Base-by-base conservation (phyloP, 1,140 invertebrate genomes). In the Heterodera carotae region DNA sequence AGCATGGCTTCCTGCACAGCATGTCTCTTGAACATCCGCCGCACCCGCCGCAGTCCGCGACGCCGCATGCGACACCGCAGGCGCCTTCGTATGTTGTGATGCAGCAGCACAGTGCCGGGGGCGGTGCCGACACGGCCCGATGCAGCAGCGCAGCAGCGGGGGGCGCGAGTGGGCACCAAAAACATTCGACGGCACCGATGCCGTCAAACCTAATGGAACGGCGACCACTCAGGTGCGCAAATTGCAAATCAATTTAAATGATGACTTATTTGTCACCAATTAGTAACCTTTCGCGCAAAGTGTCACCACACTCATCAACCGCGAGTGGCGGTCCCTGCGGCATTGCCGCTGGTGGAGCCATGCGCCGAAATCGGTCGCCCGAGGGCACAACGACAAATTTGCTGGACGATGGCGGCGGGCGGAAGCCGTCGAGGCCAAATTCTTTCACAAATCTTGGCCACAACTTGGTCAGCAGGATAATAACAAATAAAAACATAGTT, bases 361-460 rank as follows among this genome's bases (percentile, higher is more conserved):
- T 22, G 67, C 43, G 73, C 25, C 66, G 36, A n/a, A 73, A 31
- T 31, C 66, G 68, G 22, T 73, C 79, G 18, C 69, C 79, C 27
- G 76, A 67, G 43, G 43, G 69, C 27, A n/a, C 75, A 29, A 56
- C 67, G 66, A 59, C 36, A 31, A n/a, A 79, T 70, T 34, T 80
- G 83, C 60, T 86, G 84, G 22, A 78, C 85, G 22, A 84, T 56
- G n/a, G 64, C 27, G 10, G 78, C 79, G 27, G 73, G 74, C 64
- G 76, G 71, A 76, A 75, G 43, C 81, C 84, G 22, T 78, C 83
- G 18, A 64, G 84, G 43, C 85, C 85, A 8, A 86, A 87, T 72
- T 83, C 82, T 3, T 86, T 86, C 76, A 87, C 84, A 0, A 86
- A 86, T 78, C 80, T 86, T 31, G 86, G 86, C 5, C 85, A 86